Base-by-base conservation (phyloP, 2,113 vertebrate species). In the Nothocercus nigrocapillus region DNA sequence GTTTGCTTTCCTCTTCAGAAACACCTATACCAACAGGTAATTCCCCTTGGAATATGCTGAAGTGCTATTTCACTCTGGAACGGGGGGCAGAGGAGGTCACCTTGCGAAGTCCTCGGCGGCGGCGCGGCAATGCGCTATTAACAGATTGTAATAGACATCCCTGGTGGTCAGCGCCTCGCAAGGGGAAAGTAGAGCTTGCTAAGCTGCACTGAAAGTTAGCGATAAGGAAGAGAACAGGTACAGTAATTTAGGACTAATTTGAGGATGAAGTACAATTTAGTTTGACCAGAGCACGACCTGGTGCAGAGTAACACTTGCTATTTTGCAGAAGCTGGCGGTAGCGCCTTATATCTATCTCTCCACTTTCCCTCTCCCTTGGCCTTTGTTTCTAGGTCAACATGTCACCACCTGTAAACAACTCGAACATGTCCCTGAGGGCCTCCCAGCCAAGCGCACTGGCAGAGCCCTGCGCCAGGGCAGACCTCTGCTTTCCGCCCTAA, bases 11-110 rank as follows among this genome's bases (percentile, higher is more conserved):
- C 78, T 81, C 56, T 25, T 61, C 68, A 70, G 61, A 36, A 73
- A 8, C 28, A 4, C 4, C 0, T 1, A 40, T 62, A 25, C 13
- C 1, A 6, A 18, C 7, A 0, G 67, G 58, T 20, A 25, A 54
- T 11, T 15, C 13, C 38, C 32, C 21, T 10, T 6, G 7, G 5
- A 27, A n/a, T 1, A 44, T 12, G 14, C 59, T 4, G 7, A 30
- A 18, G 54, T 1, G 21, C 27, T 25, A 30, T 27, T 44, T 30
- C 13, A 6, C 5, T 36, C 38, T 18, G 21, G 13, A 30, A 36
- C 3, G 10, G 30, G 6, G 27, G 30, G 42, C n/a, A 59, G 38
- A 20, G 20, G 18, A 34, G 54, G 18, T 24, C 42, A 19, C 47
- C 68, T 36, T 17, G 40, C 12, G 2, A 10, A 27, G 59, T 6